A percentile compares a stretch with the other conserved stretches of the same genome.
Evolutionary conservation across 2,888 invertebrate genomes (phyloP).

Genomic region (Nomada ferruginata): DNA sequence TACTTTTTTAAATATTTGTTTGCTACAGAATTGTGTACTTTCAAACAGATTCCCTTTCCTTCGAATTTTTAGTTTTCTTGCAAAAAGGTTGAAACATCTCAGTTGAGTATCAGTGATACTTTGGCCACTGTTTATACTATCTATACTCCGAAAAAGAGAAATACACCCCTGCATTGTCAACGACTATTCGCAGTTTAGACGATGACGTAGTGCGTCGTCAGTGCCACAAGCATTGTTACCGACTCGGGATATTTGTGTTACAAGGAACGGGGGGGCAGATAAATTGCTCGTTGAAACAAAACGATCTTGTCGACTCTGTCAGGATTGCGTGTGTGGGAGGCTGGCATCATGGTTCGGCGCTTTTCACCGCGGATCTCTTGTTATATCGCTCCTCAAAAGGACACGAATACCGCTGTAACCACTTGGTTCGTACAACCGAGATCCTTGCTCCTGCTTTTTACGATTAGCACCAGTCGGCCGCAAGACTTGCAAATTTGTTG

Average conservation of each 20-base stretch:
- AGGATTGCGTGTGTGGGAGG: constrained; percentile 50
- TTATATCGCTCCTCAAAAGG: constrained; percentile 6
- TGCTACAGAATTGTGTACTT: too few species aligned
- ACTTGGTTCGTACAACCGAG: too few species aligned
- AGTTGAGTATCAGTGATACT: too few species aligned
- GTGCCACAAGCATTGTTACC: constrained; percentile 29
- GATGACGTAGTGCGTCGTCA: constrained; percentile 40
- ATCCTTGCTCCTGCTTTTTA: too few species aligned
- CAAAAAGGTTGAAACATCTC: too few species aligned
- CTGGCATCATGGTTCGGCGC: constrained; percentile 50
- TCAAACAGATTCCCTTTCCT: too few species aligned
- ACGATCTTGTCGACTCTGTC: constrained; percentile 45
- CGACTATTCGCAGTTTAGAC: constrained; percentile 28
- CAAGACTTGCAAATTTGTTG: too few species aligned
- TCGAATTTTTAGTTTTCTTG: too few species aligned
- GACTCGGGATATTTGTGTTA: constrained; percentile 53
- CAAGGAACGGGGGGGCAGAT: constrained; percentile 52
- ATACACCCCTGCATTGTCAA: neutral
- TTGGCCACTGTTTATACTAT: too few species aligned
- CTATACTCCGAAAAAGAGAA: too few species aligned
- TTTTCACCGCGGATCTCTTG: constrained; percentile 35
- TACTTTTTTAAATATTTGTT: too few species aligned
- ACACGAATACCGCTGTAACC: neutral
- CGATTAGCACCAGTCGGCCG: too few species aligned
- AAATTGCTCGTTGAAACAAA: constrained; percentile 61